A percentile compares a stretch with the other conserved stretches of the same genome.
Evolutionary conservation across 2,797 vertebrate species (phyloP).

Genomic region (Oreonectes daqikongensis): DNA sequence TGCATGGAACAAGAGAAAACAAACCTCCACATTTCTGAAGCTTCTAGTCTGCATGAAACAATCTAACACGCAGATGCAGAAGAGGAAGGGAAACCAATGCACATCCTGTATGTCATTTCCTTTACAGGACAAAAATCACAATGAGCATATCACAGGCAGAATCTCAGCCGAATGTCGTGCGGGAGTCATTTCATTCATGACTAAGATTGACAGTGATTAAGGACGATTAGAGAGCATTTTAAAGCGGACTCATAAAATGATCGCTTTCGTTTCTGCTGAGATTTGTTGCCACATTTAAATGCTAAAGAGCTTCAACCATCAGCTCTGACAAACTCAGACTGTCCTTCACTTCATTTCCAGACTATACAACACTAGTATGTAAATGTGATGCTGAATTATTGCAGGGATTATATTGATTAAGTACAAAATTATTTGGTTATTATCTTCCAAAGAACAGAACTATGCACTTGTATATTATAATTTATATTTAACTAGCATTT

Average conservation of each 20-base stretch:
- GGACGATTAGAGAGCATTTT: conserved; percentile 8
- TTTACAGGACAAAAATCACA: not conserved
- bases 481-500: no score
- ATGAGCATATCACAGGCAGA: conserved; percentile 5
- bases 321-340: not conserved
- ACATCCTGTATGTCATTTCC: conserved; percentile 33
- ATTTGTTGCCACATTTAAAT: not conserved
- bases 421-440: no score
- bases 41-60: not conserved
- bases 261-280: conserved; percentile 31
- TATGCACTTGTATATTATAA: not conserved
- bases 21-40: not conserved
- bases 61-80: not conserved
- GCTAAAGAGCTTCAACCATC: not conserved
- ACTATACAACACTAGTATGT: no score
- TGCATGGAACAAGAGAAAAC: no score
- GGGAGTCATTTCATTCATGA: conserved; percentile 12
- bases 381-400: not conserved
- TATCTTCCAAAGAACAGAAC: not conserved
- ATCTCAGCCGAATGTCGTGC: not conserved
- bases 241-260: conserved; percentile 23
- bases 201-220: conserved; percentile 17
- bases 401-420: no score
- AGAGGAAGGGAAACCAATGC: not conserved
- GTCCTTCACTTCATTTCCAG: no score